Evolutionary conservation across 2,797 vertebrate genomes (phyloP), one percentile per base, ranked within the genome.

Genomic region (Onychomys arenicola): DNA sequence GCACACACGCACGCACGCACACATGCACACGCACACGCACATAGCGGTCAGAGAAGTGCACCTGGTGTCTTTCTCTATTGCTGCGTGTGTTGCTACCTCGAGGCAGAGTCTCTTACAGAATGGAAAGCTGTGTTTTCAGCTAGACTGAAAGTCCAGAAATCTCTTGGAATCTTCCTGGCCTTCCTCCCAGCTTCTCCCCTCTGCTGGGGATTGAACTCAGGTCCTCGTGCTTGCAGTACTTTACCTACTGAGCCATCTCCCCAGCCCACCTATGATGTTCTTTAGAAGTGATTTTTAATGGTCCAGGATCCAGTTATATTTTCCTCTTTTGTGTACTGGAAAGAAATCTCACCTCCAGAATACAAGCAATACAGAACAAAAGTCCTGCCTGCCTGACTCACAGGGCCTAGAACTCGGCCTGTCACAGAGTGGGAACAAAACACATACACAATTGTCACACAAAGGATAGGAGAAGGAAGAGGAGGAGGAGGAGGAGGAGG

Each of bases 301-400:
- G 37, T 75, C 88, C 57, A 67, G 52, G 43, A 34, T 93, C 87
- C 73, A 78, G n/a, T 43, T 59, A 6, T 67, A 49, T 82, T 91
- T 81, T 94, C 73, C 69, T 91, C 81, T 83, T 73, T 71, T 89
- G 4, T 76, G 67, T 90, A 69, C 77, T 55, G 23, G 73, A 61
- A 78, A 46, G 71, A 84, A n/a, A 80, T 55, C 43, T 75, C 12
- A 6, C 37, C 25, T 82, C 55, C 80, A 57, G 67, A 93, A 90
- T 19, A 63, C 65, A 37, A 93, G 16, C 27, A 43, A 10, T n/a
- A 1, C 61, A 57, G 52, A 95, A 93, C 29, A 84, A 59, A 91
- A 92, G 17, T 90, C 52, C 40, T 61, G 14, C 75, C n/a, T 90
- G 61, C 55, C 52, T 80, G 25, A 23, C 55, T 86, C 19, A 43